phyloP scores from a whole-genome alignment of 2,888 invertebrate species.

The Agrochola litura region DNA sequence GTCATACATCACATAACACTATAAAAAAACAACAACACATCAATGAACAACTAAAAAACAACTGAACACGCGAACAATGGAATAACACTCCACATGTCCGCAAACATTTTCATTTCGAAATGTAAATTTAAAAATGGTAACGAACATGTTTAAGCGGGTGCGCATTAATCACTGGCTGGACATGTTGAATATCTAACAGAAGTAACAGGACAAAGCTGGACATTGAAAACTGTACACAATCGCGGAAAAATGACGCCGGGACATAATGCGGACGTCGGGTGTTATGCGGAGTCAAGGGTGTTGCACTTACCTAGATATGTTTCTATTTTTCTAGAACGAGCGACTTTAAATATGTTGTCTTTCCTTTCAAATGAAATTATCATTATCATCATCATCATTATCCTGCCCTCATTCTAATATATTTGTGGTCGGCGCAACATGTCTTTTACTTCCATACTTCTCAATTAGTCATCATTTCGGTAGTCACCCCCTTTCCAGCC shows the following conservation, averaged over 20 bases:
- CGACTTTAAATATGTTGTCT: background rate
- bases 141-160: constrained; percentile 63
- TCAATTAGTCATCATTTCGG: no score
- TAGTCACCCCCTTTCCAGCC: no score
- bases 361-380: background rate
- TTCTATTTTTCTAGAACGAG: background rate
- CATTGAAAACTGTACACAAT: constrained; percentile 60
- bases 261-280: constrained; percentile 27
- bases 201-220: constrained; percentile 50
- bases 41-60: constrained; percentile 41
- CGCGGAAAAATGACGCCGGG: constrained; percentile 50
- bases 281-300: constrained; percentile 13
- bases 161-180: constrained; percentile 64
- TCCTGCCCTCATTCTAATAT: no score
- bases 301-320: background rate
- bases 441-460: no score
- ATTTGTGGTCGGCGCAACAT: no score
- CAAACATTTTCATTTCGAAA: constrained; percentile 67
- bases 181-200: constrained; percentile 62
- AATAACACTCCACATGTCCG: constrained; percentile 47
- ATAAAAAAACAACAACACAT: constrained; percentile 30
- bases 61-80: constrained; percentile 25
- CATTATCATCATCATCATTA: no score
- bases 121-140: constrained; percentile 65
- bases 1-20: constrained; percentile 22